Evolutionary conservation across 2,113 vertebrate species (phyloP).

Genomic region (Paedocypris sp.): DNA sequence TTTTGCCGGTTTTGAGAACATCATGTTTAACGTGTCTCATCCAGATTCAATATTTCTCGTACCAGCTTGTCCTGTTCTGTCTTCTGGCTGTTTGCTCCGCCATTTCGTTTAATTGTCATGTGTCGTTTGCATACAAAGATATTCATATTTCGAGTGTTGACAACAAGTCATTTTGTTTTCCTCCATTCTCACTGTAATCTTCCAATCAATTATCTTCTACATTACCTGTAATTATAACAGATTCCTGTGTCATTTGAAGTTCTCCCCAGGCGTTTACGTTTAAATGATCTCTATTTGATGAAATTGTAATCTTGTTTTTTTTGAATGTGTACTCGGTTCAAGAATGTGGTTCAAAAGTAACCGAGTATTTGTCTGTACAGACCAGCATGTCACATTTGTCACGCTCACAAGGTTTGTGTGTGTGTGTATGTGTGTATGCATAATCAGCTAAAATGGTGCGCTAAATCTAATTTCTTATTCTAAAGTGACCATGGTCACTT

Average conservation of each 20-base stretch:
- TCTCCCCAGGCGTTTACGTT: too few relatives aligned
- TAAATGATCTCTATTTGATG: too few relatives aligned
- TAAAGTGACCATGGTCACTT: too few relatives aligned
- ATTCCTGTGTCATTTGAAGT: slow-evolving; percentile 25
- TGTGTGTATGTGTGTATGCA: too few relatives aligned
- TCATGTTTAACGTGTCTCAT: background rate
- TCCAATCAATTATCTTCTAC: slow-evolving; percentile 29
- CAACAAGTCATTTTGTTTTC: background rate
- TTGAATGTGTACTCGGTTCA: slow-evolving; percentile 68
- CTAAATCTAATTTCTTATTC: too few relatives aligned
- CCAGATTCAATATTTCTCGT: background rate
- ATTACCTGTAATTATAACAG: slow-evolving; percentile 31
- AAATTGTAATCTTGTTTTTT: too few relatives aligned
- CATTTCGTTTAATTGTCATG: too few relatives aligned
- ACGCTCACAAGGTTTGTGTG: slow-evolving; percentile 47
- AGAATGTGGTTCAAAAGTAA: slow-evolving; percentile 55
- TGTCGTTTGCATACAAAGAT: background rate
- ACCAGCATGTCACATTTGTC: slow-evolving; percentile 65
- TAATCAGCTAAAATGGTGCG: too few relatives aligned
- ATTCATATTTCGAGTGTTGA: background rate
- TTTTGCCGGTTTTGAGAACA: background rate
- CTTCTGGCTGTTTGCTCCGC: too few relatives aligned
- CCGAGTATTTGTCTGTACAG: slow-evolving; percentile 57
- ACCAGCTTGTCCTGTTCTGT: background rate
- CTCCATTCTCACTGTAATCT: slow-evolving; percentile 28